Evolutionary conservation across 1,140 invertebrate species (phyloP), one percentile per base, ranked within the genome.

Genomic region (Hestina assimilis): DNA sequence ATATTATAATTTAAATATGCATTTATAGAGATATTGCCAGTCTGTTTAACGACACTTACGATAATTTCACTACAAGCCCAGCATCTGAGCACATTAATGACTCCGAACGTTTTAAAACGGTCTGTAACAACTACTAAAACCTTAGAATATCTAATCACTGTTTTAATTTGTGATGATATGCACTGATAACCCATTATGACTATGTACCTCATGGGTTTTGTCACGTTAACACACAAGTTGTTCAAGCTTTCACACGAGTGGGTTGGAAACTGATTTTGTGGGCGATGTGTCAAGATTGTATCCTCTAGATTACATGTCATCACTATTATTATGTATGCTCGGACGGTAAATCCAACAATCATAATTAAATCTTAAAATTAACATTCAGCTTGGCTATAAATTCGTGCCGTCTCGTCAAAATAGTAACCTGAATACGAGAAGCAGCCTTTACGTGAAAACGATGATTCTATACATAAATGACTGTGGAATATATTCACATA

Each of bases 81-180:
- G 85, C 50, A 76, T 79, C 85, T 88, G 85, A 78, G 77, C 74
- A 62, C 41, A 70, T 84, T 68, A 81, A 87, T 86, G 85, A 86
- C 85, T 84, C 69, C n/a, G 67, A 87, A 84, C 70, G 62, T 75
- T 85, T 85, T 76, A 83, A 85, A 88, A 85, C 79, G 63, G 75
- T 80, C 75, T 73, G 73, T 88, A 85, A 88, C 82, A 87, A 79
- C 85, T 88, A 88, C 82, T 87, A 88, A 87, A 87, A 88, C 83
- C 85, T 88, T 87, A 86, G 59, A 79, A 81, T 83, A 85, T 79
- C 83, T 88, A 87, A 84, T 83, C 83, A 84, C 85, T 88, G 85
- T 79, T 78, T 75, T 75, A 79, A 79, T 84, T 86, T 87, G 84
- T 87, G 83, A 85, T 88, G 85, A 88, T 88, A 88, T 88, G 85